A percentile compares a stretch with the other conserved stretches of the same genome.
phyloP scores from a whole-genome alignment of 2,888 invertebrate species.

The Galeruca laticollis region DNA sequence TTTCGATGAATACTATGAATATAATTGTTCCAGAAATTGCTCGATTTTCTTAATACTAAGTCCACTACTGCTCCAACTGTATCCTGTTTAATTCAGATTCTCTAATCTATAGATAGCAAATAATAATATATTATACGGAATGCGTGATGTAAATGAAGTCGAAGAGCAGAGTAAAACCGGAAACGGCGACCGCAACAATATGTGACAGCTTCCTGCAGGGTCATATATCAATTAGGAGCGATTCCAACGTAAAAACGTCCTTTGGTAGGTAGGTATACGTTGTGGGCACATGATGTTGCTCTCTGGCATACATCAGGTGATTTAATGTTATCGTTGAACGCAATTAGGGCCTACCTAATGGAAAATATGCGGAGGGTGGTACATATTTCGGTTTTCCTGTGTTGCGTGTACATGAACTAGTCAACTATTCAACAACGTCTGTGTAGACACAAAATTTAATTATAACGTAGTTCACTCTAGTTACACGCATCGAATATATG shows the following conservation, averaged over 20 bases:
- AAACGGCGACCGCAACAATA: constrained; percentile 28
- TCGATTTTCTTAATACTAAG: too few relatives aligned
- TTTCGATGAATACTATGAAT: too few relatives aligned
- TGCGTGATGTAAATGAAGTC: constrained; percentile 12
- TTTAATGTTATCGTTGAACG: constrained; percentile 53
- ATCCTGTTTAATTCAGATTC: too few relatives aligned
- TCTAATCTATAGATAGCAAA: too few relatives aligned
- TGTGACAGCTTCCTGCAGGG: constrained; percentile 56
- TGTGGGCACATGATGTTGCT: constrained; percentile 55
- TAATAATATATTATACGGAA: constrained; percentile 18
- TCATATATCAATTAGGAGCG: constrained; percentile 61
- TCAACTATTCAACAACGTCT: background rate
- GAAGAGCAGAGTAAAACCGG: constrained; percentile 18
- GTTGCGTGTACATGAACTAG: background rate
- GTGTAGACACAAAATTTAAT: background rate
- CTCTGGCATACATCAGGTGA: constrained; percentile 51
- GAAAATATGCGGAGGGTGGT: constrained; percentile 34
- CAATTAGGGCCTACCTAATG: constrained; percentile 42
- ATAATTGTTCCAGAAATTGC: too few relatives aligned
- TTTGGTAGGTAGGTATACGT: constrained; percentile 36
- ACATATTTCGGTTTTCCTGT: constrained; percentile 4
- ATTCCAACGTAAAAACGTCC: constrained; percentile 55
- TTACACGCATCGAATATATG: background rate
- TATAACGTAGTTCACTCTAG: background rate
- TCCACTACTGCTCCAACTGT: too few relatives aligned